Base-by-base conservation (phyloP, 2,797 vertebrate species). In the Helicolenus hilgendorfi region DNA sequence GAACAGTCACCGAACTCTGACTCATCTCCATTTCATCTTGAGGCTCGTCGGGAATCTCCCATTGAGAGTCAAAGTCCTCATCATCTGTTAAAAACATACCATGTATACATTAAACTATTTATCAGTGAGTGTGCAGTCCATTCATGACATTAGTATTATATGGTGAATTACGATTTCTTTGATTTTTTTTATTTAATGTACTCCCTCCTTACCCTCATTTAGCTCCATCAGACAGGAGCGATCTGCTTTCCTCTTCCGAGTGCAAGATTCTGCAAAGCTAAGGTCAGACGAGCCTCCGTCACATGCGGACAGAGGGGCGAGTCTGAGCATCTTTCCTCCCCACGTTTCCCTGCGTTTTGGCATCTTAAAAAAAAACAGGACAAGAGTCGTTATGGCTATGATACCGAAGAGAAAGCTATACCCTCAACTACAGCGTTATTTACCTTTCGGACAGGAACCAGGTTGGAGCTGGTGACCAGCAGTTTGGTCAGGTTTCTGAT, bases 331-430 rank as follows among this genome's bases (percentile, higher is more conserved):
- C 92, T 98, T 98, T 49, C 98, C 98, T 55, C 98, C 98, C 98
- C 99, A 99, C 0, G 99, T 99, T 38, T 98, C 97, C 90, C 99
- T 97, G 86, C 99, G 97, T 89, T 97, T 98, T 68, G 97, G 98
- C 69, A 94, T 77, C 99, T 99, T 71, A n/a, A 69, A 88, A 69
- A 88, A 7, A 31, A 7, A 31, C 5, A 72, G 20, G 24, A 69
- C 63, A 13, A 62, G 4, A 13, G 27, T 63, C 20, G 14, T 24
- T 26, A 27, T 3, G 22, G 70, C 2, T 14, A 1, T 5, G 5
- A 62, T 0, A 26, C 65, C 4, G 4, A 7, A 3, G n/a, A 73
- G 1, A 35, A 49, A 13, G 26, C 4, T 11, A 2, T 8, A 0
- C 10, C 0, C 4, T 0, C 4, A 13, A 15, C 6, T 0, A 0